phyloP scores from a whole-genome alignment of 2,888 invertebrate genomes.

The Magallana nippona region DNA sequence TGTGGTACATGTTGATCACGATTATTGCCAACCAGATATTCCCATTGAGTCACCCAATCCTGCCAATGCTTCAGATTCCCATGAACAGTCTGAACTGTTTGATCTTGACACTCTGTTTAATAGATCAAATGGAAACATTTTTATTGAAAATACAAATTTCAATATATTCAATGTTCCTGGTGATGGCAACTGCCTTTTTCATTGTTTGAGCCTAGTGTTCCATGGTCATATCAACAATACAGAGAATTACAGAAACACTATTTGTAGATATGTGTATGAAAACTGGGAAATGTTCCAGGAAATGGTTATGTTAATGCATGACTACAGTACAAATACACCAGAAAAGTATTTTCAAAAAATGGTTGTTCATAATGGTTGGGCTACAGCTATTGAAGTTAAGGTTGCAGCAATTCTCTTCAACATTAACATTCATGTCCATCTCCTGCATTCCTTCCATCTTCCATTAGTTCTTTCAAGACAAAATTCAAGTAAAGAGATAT shows the following conservation, averaged over 20 bases:
- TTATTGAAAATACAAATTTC: neutral
- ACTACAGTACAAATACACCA: neutral
- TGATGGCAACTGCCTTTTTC: conserved; percentile 6
- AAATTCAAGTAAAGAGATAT: neutral
- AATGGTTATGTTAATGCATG: neutral
- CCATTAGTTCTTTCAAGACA: neutral
- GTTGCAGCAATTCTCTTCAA: neutral
- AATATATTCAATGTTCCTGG: neutral
- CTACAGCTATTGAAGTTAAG: neutral
- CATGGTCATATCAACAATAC: conserved; percentile 5
- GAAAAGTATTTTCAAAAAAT: neutral
- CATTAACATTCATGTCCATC: neutral
- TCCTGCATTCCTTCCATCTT: neutral
- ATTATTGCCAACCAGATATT: neutral
- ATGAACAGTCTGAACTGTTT: neutral
- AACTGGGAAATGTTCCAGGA: conserved; percentile 11
- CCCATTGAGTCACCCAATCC: neutral
- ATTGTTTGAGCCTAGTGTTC: neutral
- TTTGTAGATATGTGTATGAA: neutral
- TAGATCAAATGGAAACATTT: no score
- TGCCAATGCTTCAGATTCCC: neutral
- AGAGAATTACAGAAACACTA: neutral
- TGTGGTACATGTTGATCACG: neutral
- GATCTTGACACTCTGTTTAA: no score
- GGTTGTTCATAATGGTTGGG: neutral